A percentile compares a stretch with the other conserved stretches of the same genome.
Conservation (phyloP, 2,888 invertebrate genomes). For the Ceramica pisi region DNA sequence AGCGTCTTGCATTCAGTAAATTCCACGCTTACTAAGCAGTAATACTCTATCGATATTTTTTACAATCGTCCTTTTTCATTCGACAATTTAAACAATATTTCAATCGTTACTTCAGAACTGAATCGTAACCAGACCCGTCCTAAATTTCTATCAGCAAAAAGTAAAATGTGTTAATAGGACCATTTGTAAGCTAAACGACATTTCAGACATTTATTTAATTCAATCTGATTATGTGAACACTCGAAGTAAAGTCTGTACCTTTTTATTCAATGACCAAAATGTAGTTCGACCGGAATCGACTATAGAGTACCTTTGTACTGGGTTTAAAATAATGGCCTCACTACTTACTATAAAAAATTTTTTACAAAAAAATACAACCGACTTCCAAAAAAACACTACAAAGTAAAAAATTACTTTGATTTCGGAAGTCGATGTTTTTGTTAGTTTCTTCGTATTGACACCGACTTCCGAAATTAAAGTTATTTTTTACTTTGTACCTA, state of each 20-base stretch:
- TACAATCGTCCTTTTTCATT: not conserved
- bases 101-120: not conserved
- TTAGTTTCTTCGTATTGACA: too few species aligned
- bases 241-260: slow-evolving; percentile 22
- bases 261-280: slow-evolving; percentile 23
- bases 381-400: too few species aligned
- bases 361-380: too few species aligned
- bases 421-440: too few species aligned
- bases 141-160: slow-evolving; percentile 37
- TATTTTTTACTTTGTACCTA: too few species aligned
- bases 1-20: rapidly evolving
- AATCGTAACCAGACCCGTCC: slow-evolving; percentile 23
- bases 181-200: slow-evolving; percentile 46
- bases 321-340: not conserved
- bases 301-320: not conserved
- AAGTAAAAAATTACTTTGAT: too few species aligned
- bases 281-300: not conserved
- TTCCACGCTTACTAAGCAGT: not conserved
- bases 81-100: slow-evolving; percentile 13
- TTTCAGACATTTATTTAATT: slow-evolving; percentile 46
- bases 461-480: too few species aligned
- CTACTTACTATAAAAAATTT: too few species aligned
- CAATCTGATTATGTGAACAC: slow-evolving; percentile 42
- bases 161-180: slow-evolving; percentile 48
- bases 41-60: not conserved